Evolutionary conservation across 1,140 invertebrate species (phyloP).

Genomic region (Lepidotrigona ventralis): DNA sequence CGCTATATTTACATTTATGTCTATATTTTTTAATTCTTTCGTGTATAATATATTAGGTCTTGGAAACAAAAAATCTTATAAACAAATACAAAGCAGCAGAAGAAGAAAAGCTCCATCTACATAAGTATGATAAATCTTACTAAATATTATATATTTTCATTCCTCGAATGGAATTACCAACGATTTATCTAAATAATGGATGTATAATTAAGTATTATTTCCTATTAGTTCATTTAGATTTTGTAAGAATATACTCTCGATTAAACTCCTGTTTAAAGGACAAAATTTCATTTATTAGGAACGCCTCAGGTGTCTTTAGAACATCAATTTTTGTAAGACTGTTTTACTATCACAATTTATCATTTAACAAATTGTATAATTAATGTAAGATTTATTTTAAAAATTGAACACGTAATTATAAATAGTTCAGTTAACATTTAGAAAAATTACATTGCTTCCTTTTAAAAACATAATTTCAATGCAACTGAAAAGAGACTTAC

Average conservation of each 20-base stretch:
- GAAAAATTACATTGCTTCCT: constrained; percentile 38
- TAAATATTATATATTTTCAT: constrained; percentile 24
- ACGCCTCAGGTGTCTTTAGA: constrained; percentile 43
- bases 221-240: constrained; percentile 51
- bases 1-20: no score
- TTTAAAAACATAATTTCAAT: constrained; percentile 42
- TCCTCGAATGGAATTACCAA: constrained; percentile 39
- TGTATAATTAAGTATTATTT: constrained; percentile 69
- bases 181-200: constrained; percentile 43
- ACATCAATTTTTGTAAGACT: constrained; percentile 72
- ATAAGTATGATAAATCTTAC: constrained; percentile 29
- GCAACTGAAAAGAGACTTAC: neutral
- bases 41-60: constrained; percentile 33
- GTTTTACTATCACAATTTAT: constrained; percentile 63
- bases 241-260: constrained; percentile 60
- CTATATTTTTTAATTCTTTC: neutral
- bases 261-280: constrained; percentile 60
- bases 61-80: constrained; percentile 33
- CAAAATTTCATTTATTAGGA: constrained; percentile 55
- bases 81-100: constrained; percentile 45
- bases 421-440: constrained; percentile 26
- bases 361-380: constrained; percentile 41
- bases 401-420: constrained; percentile 45
- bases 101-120: constrained; percentile 53
- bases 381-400: constrained; percentile 46